Evolutionary conservation across 2,797 vertebrate species (phyloP).

Genomic region (Perodicticus potto): DNA sequence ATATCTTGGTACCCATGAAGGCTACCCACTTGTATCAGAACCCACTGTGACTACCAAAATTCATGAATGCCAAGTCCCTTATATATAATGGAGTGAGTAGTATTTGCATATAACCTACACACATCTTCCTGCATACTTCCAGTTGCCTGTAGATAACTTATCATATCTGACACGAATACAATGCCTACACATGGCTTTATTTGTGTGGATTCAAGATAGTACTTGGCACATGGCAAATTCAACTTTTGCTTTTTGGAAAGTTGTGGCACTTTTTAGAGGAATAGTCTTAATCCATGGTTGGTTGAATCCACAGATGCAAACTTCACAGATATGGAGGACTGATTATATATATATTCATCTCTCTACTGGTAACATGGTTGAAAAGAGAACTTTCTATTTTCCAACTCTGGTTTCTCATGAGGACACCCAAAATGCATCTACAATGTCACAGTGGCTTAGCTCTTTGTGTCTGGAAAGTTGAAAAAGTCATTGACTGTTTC

Average conservation of each 20-base stretch:
- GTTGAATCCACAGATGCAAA: background rate
- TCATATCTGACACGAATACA: background rate
- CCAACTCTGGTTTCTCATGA: conserved; percentile 25
- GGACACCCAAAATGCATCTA: background rate
- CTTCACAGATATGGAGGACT: background rate
- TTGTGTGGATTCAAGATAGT: background rate
- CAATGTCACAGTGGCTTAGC: conserved; percentile 32
- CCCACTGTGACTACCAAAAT: background rate
- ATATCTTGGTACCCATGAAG: background rate
- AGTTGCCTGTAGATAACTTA: too few relatives aligned
- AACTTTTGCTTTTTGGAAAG: background rate
- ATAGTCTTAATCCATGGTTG: background rate
- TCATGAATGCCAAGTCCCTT: background rate
- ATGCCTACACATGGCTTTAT: background rate
- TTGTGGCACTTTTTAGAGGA: background rate
- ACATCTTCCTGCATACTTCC: background rate
- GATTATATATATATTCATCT: background rate
- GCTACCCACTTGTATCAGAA: background rate
- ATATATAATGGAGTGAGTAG: background rate
- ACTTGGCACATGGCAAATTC: background rate
- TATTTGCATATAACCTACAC: background rate
- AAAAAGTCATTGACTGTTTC: conserved; percentile 63
- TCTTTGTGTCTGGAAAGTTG: conserved; percentile 62
- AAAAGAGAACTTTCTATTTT: conserved; percentile 53
- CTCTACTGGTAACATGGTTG: background rate